Conservation (phyloP, 2,888 invertebrate species). For the Nemoura dubitans region DNA sequence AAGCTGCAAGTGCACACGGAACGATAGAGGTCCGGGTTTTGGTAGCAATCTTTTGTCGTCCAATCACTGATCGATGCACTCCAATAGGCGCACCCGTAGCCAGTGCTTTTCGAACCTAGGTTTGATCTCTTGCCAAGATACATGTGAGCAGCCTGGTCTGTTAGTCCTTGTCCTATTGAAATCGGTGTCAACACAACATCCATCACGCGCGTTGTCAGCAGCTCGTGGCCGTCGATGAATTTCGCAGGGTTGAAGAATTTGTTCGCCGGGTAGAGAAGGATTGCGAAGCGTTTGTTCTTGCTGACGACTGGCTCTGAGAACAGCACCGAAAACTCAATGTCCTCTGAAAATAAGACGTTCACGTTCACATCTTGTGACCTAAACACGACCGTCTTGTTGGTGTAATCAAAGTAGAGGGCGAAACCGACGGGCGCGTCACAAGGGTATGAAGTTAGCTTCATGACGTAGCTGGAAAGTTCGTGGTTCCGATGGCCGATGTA, state of each 20-base stretch:
- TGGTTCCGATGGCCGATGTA: background rate
- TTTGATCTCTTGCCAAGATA: background rate
- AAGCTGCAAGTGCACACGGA: background rate
- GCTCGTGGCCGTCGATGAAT: background rate
- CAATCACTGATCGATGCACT: background rate
- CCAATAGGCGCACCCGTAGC: background rate
- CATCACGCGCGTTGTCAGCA: background rate
- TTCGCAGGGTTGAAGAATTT: background rate
- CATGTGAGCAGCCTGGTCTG: background rate
- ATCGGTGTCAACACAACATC: background rate
- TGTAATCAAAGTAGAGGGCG: background rate
- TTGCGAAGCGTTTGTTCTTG: background rate
- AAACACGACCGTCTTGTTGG: background rate
- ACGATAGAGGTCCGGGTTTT: background rate
- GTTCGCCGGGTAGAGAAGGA: background rate
- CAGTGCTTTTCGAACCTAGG: background rate
- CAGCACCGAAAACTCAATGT: background rate
- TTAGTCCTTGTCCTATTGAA: background rate
- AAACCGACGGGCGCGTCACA: background rate
- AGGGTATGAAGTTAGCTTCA: background rate
- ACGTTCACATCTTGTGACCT: background rate
- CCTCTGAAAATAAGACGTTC: background rate
- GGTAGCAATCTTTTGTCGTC: background rate
- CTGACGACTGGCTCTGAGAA: background rate
- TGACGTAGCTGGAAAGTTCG: background rate